These are phyloP conservation scores for Urechis unicinctus DNA, from an alignment of 2,888 invertebrate species.

Conservation along the genomic window DNA sequence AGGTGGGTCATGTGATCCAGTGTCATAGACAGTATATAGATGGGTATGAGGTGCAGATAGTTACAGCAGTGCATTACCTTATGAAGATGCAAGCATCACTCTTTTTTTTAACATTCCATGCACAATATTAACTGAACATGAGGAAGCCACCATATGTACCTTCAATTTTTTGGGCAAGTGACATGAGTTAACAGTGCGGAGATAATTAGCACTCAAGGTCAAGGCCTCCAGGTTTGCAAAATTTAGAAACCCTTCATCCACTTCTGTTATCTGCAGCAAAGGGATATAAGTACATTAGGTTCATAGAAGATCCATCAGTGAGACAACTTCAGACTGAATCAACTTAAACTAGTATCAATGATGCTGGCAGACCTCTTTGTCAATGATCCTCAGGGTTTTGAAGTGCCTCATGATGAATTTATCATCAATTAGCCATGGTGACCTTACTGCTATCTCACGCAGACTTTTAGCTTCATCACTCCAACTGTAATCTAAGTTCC, in stretches of 20 bases:
- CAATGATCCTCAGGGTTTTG: constrained; percentile 41
- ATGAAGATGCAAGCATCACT: too few species aligned
- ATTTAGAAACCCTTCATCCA: constrained; percentile 35
- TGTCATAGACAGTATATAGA: too few species aligned
- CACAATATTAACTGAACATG: background rate
- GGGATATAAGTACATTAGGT: background rate
- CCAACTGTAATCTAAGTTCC: constrained; percentile 48
- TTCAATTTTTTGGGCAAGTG: constrained; percentile 37
- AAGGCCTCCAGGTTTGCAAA: constrained; percentile 42
- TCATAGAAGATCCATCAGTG: background rate
- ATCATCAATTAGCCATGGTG: constrained; percentile 45
- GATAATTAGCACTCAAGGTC: constrained; percentile 41
- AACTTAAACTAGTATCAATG: background rate
- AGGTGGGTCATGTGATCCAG: too few species aligned
- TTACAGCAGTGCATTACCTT: too few species aligned
- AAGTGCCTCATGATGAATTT: constrained; percentile 41
- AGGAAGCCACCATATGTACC: constrained; percentile 21
- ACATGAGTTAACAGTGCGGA: constrained; percentile 34
- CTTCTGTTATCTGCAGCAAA: constrained; percentile 36
- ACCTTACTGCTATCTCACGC: constrained; percentile 43
- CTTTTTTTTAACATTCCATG: background rate
- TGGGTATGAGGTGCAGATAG: too few species aligned
- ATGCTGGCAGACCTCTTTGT: constrained; percentile 34
- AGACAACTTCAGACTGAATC: too few species aligned
- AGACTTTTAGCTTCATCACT: constrained; percentile 41